phyloP scores from a whole-genome alignment of 2,888 invertebrate genomes.

The Andrena fulva region DNA sequence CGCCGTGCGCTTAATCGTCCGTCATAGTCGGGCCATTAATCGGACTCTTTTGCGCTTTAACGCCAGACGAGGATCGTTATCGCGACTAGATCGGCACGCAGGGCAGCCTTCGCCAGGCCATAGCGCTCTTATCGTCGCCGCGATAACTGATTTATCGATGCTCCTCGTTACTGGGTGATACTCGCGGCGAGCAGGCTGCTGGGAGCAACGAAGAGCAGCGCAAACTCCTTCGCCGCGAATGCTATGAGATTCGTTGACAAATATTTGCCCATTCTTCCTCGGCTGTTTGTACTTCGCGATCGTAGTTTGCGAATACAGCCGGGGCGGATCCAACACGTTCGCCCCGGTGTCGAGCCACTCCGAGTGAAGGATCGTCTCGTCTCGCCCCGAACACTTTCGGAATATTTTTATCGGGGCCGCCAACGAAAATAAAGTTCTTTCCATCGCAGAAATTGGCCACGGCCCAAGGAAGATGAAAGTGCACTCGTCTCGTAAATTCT shows the following conservation, averaged over 20 bases:
- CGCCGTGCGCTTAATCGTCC: conserved; percentile 22
- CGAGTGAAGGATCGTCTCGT: conserved; percentile 16
- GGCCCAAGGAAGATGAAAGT: conserved; percentile 62
- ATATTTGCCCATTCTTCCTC: conserved; percentile 23
- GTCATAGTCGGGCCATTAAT: conserved; percentile 23
- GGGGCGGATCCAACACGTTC: not conserved
- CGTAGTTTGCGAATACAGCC: conserved; percentile 23
- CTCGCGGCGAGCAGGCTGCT: no score
- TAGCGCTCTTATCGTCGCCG: conserved; percentile 44
- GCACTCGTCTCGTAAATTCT: conserved; percentile 3
- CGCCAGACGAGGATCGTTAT: conserved; percentile 36
- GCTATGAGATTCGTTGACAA: conserved; percentile 8
- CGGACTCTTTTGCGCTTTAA: conserved; percentile 3
- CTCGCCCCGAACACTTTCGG: conserved; percentile 11
- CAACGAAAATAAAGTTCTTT: conserved; percentile 59
- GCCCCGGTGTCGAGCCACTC: not conserved
- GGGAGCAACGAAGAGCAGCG: not conserved
- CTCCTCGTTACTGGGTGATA: conserved; percentile 5
- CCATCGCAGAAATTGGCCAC: conserved; percentile 59
- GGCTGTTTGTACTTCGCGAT: not conserved
- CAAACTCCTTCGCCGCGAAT: not conserved
- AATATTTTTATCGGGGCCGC: conserved; percentile 63
- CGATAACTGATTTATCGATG: conserved; percentile 60
- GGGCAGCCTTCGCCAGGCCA: conserved; percentile 19
- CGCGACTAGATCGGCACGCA: conserved; percentile 37